Base-by-base conservation (phyloP, 1,140 invertebrate species). In the Oncopodura yosiiana region DNA sequence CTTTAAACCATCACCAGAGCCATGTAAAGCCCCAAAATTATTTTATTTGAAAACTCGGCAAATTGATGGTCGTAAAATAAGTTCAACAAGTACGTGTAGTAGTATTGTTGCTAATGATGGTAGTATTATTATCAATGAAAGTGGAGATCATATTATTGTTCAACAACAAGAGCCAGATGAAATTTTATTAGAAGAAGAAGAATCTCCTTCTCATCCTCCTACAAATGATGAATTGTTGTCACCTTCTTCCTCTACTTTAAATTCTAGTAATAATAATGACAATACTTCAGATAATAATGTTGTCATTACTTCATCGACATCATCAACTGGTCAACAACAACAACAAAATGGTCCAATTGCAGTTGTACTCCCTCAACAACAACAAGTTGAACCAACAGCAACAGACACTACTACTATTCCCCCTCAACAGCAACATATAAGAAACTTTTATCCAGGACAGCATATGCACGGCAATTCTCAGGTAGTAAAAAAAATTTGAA, bases 1-100 rank as follows among this genome's bases (percentile, higher is more conserved):
- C 23, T 63, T 52, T 36, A 54, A 56, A 41, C 12, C 58, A 49
- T 12, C 49, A 50, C 9, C 19, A 18, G n/a, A 49, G 16, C 23
- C 38, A 50, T 16, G 34, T 34, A 26, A 37, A 39, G 27, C 38
- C n/a, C n/a, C n/a, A n/a, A 54, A 54, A 21, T 37, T 54, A 19
- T 57, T 51, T 50, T 41, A 45, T 42, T 24, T 50, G 36, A 50
- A 42, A 39, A 26, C 41, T 18, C 32, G 21, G 23, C 41, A 38
- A 14, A 46, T 26, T 44, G 46, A 39, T 12, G 53, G 43, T 12
- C 29, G 45, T 21, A 27, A 34, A 34, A 8, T 34, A 8, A 34
- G n/a, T 34, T n/a, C 8, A 34, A 8, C 8, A 34, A n/a, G 32
- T 34, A 34, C 32, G 8, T 8, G 8, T 9, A 34, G 32, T n/a